A percentile compares a stretch with the other conserved stretches of the same genome.
phyloP scores from a whole-genome alignment of 2,888 invertebrate genomes.

The Drosophila flavopinicola region DNA sequence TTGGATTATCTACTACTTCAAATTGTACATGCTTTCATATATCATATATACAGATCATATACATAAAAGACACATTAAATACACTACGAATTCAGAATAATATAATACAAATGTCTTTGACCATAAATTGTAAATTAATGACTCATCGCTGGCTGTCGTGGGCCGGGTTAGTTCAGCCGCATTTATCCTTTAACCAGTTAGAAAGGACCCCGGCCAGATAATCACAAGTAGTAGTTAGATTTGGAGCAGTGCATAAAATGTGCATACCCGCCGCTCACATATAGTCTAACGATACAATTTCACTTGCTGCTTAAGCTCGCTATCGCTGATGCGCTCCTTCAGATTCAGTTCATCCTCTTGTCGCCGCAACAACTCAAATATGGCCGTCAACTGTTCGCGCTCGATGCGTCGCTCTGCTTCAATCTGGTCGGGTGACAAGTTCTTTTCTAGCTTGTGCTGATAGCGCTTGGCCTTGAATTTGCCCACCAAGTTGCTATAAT shows the following conservation, averaged over 20 bases:
- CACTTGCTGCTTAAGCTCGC: conserved; percentile 82
- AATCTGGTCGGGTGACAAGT: conserved; percentile 70
- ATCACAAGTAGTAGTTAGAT: too few relatives aligned
- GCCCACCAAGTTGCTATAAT: conserved; percentile 60
- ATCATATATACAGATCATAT: conserved; percentile 17
- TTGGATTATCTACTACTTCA: conserved; percentile 30
- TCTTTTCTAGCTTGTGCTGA: conserved; percentile 67
- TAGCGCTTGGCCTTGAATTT: conserved; percentile 72
- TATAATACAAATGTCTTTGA: conserved; percentile 14
- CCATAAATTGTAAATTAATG: conserved; percentile 7
- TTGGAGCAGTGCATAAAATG: too few relatives aligned
- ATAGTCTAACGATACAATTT: conserved; percentile 81
- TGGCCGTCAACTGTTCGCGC: conserved; percentile 84
- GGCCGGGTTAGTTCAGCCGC: conserved; percentile 2
- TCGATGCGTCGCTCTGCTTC: conserved; percentile 82
- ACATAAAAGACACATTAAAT: conserved; percentile 7
- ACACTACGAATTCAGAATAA: too few relatives aligned
- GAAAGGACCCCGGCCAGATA: too few relatives aligned
- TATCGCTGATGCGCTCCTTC: conserved; percentile 75
- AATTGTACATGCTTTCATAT: conserved; percentile 7
- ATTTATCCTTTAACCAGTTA: neutral
- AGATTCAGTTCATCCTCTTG: conserved; percentile 85
- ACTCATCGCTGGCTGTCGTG: conserved; percentile 3
- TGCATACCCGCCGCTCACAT: too few relatives aligned
- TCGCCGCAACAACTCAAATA: conserved; percentile 84